Evolutionary conservation across 2,113 vertebrate genomes (phyloP).

Genomic region (Odontesthes bonariensis): DNA sequence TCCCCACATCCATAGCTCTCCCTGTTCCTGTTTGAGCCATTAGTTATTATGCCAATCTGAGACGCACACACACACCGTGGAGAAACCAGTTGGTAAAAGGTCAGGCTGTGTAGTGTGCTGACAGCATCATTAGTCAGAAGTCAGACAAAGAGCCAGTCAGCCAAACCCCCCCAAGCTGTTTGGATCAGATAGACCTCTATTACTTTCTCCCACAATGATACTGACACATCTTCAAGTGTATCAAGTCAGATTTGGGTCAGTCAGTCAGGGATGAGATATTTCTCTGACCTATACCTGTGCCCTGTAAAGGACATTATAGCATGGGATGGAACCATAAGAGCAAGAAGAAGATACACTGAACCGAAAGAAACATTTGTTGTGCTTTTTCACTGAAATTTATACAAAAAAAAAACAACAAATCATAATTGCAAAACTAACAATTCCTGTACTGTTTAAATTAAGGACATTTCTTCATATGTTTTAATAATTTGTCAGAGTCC

Average conservation of each 20-base stretch:
- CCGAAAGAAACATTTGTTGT: too few species aligned
- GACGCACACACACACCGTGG: slow-evolving; percentile 50
- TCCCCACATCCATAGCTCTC: slow-evolving; percentile 12
- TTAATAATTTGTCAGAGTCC: background rate
- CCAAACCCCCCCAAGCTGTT: slow-evolving; percentile 68
- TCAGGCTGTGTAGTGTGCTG: slow-evolving; percentile 73
- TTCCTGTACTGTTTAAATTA: background rate
- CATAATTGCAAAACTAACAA: background rate
- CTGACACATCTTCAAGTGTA: slow-evolving; percentile 38
- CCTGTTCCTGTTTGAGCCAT: slow-evolving; percentile 55
- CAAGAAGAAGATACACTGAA: too few species aligned
- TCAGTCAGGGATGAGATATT: slow-evolving; percentile 29
- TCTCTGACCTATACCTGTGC: slow-evolving; percentile 25
- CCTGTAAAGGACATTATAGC: background rate
- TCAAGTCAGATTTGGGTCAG: slow-evolving; percentile 43
- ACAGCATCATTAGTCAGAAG: slow-evolving; percentile 79
- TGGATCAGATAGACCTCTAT: slow-evolving; percentile 63
- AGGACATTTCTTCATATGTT: background rate
- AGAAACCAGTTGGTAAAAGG: slow-evolving; percentile 76
- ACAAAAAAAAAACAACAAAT: too few species aligned
- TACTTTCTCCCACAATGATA: slow-evolving; percentile 51
- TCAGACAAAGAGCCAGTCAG: slow-evolving; percentile 66
- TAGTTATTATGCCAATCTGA: slow-evolving; percentile 69
- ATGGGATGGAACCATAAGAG: background rate
- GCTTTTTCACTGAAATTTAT: too few species aligned